Evolutionary conservation across 2,113 vertebrate species (phyloP), one percentile per base, ranked within the genome.

Genomic region (Paratilapia polleni): DNA sequence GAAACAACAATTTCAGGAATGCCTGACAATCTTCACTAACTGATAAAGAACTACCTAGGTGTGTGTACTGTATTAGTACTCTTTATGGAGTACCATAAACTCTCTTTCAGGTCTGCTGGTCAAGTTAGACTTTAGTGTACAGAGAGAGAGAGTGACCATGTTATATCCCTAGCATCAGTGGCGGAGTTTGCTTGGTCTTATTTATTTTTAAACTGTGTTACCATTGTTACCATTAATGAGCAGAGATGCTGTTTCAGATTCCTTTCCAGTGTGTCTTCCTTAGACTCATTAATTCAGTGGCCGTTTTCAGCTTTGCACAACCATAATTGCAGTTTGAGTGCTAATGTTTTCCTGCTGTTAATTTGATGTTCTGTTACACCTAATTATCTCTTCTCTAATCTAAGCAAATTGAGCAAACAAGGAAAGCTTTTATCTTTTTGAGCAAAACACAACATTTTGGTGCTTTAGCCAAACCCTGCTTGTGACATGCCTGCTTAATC

Each of bases 331-430:
- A 54, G 68, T 73, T 73, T 73, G 47, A 73, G 26, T 54, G 68
- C 68, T 73, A 73, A 73, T 73, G 68, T 73, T 91, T 86, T 91
- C 88, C 82, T 84, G 84, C 82, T 87, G 84, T 56, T 91, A 88
- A 89, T 89, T 81, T 41, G 8, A 88, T 85, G 87, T 87, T 90
- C 66, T 87, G 83, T 87, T 88, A 80, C 87, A 91, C 78, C 57
- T 90, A 89, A 90, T 90, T 88, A 84, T 66, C 70, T 80, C 58
- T 52, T 73, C 76, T 88, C 75, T 81, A 84, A 83, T 78, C 66
- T 43, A 54, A 68, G 76, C 81, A 81, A 83, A 91, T 81, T 68
- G 28, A 85, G 38, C 87, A 88, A 85, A 84, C 61, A 87, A 81
- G 64, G 38, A 36, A 77, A 43, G 54, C 66, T 66, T 61, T 64